Conservation (phyloP, 1,140 invertebrate genomes). For the Fopius arisanus region DNA sequence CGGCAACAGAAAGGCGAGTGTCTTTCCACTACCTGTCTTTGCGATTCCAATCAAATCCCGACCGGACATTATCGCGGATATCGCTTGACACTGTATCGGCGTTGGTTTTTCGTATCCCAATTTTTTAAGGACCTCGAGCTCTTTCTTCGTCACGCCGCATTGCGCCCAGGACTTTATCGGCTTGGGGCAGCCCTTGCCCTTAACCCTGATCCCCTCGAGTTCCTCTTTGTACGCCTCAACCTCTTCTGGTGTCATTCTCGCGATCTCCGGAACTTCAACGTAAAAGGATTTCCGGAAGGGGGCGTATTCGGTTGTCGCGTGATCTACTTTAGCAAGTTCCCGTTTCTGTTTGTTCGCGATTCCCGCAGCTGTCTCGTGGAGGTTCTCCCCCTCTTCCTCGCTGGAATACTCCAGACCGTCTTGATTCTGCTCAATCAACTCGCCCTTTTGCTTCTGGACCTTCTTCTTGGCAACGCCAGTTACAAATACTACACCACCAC, state of each 20-base stretch:
- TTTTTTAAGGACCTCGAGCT: slow-evolving; percentile 93
- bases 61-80: slow-evolving; percentile 98
- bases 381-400: slow-evolving; percentile 94
- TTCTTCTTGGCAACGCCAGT: slow-evolving; percentile 92
- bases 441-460: slow-evolving; percentile 79
- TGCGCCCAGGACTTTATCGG: slow-evolving; percentile 98
- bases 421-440: slow-evolving; percentile 96
- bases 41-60: slow-evolving; percentile 98
- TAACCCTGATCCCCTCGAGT: slow-evolving; percentile 85
- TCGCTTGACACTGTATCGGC: slow-evolving; percentile 97
- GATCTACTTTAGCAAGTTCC: slow-evolving; percentile 90
- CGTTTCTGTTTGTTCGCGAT: slow-evolving; percentile 89
- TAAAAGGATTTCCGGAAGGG: slow-evolving; percentile 97
- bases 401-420: slow-evolving; percentile 97
- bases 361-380: slow-evolving; percentile 89
- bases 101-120: slow-evolving; percentile 96
- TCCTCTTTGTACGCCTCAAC: slow-evolving; percentile 86
- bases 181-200: slow-evolving; percentile 90
- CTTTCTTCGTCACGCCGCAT: slow-evolving; percentile 96
- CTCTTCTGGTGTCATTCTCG: slow-evolving; percentile 89
- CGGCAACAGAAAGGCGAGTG: slow-evolving; percentile 95
- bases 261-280: slow-evolving; percentile 88
- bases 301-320: slow-evolving; percentile 82
- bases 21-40: slow-evolving; percentile 99
- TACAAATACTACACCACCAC: slow-evolving; percentile 77